Evolutionary conservation across 2,797 vertebrate genomes (phyloP).

Genomic region (Vireo griseus): DNA sequence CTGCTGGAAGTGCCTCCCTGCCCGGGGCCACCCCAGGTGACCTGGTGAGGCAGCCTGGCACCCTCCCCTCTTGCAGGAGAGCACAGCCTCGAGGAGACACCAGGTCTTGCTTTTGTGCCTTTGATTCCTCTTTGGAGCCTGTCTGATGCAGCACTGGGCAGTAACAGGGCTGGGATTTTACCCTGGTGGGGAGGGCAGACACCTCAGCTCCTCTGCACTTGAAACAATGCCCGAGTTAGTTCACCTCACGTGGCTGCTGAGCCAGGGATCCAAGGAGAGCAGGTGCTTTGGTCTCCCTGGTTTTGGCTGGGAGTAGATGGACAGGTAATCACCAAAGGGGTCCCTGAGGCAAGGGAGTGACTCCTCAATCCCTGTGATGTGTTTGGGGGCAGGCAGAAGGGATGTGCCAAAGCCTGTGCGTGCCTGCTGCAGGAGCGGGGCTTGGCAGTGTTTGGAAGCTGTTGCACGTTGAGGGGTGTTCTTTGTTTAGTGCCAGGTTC

Average conservation of each 20-base stretch:
- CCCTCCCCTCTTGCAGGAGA: not conserved
- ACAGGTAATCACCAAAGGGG: not conserved
- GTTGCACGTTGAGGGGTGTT: rapidly evolving
- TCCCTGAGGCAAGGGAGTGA: not conserved
- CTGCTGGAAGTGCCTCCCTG: not conserved
- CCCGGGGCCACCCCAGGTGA: not conserved
- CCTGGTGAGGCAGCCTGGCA: not conserved
- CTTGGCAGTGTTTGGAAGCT: not conserved
- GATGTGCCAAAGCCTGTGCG: not conserved
- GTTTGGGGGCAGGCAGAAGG: not conserved
- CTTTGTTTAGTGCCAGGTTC: not conserved
- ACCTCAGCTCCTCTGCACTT: not conserved
- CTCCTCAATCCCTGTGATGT: not conserved
- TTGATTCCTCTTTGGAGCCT: not conserved
- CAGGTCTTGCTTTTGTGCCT: conserved; percentile 28
- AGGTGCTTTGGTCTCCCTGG: not conserved
- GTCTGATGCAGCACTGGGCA: not conserved
- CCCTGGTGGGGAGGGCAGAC: not conserved
- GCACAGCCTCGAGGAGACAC: not conserved
- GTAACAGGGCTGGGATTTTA: not conserved
- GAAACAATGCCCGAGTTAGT: not conserved
- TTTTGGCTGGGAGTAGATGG: not conserved
- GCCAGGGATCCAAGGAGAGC: not conserved
- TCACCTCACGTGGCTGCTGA: not conserved
- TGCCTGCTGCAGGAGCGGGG: not conserved